Evolutionary conservation across 2,797 vertebrate species (phyloP).

Genomic region (Adelosebastes latens): DNA sequence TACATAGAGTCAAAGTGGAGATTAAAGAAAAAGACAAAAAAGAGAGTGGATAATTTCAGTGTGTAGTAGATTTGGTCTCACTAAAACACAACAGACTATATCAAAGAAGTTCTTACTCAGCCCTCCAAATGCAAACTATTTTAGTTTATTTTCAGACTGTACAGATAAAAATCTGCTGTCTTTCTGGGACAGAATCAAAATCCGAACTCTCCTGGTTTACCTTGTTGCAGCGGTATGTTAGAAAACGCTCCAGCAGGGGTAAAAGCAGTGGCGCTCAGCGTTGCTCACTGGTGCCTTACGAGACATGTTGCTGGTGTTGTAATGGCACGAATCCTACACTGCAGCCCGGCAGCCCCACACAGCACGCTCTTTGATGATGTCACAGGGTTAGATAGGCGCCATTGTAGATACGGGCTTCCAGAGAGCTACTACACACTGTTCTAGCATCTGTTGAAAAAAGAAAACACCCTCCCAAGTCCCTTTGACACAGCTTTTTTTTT

Average conservation of each 20-base stretch:
- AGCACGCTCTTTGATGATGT: constrained; percentile 83
- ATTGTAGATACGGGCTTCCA: constrained; percentile 80
- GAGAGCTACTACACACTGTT: constrained; percentile 79
- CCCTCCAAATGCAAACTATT: constrained; percentile 21
- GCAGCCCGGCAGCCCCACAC: constrained; percentile 68
- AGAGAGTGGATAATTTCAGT: too few species aligned
- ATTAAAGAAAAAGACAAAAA: not conserved
- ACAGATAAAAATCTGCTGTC: not conserved
- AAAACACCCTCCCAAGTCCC: constrained; percentile 81
- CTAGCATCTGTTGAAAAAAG: constrained; percentile 83
- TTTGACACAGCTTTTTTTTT: constrained; percentile 74
- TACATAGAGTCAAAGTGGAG: not conserved
- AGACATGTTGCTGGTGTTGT: constrained; percentile 78
- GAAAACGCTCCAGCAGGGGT: constrained; percentile 69
- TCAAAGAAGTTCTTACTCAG: not conserved
- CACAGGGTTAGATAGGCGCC: constrained; percentile 82
- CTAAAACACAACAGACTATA: not conserved
- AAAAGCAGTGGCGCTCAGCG: constrained; percentile 68
- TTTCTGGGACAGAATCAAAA: constrained; percentile 10
- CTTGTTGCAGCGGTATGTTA: constrained; percentile 56
- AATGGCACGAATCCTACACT: constrained; percentile 76
- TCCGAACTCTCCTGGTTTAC: constrained; percentile 39
- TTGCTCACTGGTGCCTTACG: constrained; percentile 79
- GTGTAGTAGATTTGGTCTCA: not conserved
- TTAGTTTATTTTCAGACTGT: not conserved